phyloP scores from a whole-genome alignment of 2,113 vertebrate species.

The Chlamydotis undulata region DNA sequence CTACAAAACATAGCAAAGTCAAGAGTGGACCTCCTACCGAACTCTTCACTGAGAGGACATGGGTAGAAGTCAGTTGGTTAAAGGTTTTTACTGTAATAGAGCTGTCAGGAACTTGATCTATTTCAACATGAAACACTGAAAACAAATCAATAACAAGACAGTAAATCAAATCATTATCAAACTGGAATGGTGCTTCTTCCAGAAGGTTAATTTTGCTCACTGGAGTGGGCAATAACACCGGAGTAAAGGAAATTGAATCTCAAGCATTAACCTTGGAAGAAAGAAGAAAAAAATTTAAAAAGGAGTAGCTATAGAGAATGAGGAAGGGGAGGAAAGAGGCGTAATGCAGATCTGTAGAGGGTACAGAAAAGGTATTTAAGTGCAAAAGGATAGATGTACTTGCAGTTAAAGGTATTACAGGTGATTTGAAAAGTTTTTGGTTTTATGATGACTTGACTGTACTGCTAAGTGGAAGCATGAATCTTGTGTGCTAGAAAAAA shows the following conservation, averaged over 20 bases:
- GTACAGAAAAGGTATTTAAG: neutral
- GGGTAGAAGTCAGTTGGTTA: conserved; percentile 35
- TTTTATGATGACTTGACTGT: neutral
- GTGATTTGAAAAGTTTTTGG: neutral
- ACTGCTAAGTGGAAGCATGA: neutral
- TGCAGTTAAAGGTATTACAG: neutral
- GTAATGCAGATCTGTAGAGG: neutral
- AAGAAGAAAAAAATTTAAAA: neutral
- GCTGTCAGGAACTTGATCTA: conserved; percentile 72
- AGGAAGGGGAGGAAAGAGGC: neutral
- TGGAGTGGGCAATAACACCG: conserved; percentile 37
- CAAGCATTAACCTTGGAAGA: conserved; percentile 39
- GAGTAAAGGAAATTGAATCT: conserved; percentile 55
- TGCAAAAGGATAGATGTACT: neutral
- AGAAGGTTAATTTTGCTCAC: conserved; percentile 71
- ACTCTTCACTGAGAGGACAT: conserved; percentile 31
- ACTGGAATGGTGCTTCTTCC: conserved; percentile 33
- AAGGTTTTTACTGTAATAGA: conserved; percentile 66
- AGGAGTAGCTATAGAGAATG: conserved; percentile 1
- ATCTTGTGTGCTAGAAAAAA: neutral
- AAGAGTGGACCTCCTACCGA: neutral
- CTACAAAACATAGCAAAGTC: neutral
- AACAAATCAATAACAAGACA: conserved; percentile 73
- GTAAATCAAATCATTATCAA: conserved; percentile 72
- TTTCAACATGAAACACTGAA: conserved; percentile 63